Evolutionary conservation across 2,113 vertebrate species (phyloP), one percentile per base, ranked within the genome.

Genomic region (Vidua chalybeata): DNA sequence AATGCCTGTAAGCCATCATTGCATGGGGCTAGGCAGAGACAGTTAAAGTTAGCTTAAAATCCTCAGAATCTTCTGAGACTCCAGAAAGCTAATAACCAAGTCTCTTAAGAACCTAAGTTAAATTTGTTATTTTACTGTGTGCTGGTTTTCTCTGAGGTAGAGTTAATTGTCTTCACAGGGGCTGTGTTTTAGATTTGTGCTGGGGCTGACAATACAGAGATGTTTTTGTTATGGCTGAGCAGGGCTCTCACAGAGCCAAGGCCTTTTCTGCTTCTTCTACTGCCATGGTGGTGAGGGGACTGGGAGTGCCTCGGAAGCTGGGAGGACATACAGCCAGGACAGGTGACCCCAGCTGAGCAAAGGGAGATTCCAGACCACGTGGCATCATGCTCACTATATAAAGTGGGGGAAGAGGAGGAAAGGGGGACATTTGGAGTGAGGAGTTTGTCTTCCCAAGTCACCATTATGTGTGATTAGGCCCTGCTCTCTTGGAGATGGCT

Each of bases 381-480:
- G 37, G 0, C 22, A 11, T 48, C 39, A 28, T 23, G 7, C 7
- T 33, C 27, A 30, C 7, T 13, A 2, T 11, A 30, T 4, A 8
- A 87, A 56, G 1, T 41, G 24, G 11, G 15, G 6, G 11, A 21
- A 48, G 13, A 77, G 48, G 6, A 66, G 2, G n/a, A 63, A 71
- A 6, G 2, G 6, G 1, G 21, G 6, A 9, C 18, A 24, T 43
- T 56, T 64, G 51, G 18, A 52, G 6, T 4, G 23, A 33, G 37
- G 6, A 0, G 1, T 67, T 52, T 52, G 43, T 31, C 43, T 64
- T 64, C 31, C 21, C 43, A n/a, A 59, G 52, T 39, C 37, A 39
- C 13, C 1, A 1, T 7, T 35, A 2, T 1, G 0, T 7, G 2
- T 15, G 31, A 11, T 3, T 0, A 2, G 28, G 9, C 28, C 23